Evolutionary conservation across 1,140 invertebrate species (phyloP).

Genomic region (Anastrepha ludens): DNA sequence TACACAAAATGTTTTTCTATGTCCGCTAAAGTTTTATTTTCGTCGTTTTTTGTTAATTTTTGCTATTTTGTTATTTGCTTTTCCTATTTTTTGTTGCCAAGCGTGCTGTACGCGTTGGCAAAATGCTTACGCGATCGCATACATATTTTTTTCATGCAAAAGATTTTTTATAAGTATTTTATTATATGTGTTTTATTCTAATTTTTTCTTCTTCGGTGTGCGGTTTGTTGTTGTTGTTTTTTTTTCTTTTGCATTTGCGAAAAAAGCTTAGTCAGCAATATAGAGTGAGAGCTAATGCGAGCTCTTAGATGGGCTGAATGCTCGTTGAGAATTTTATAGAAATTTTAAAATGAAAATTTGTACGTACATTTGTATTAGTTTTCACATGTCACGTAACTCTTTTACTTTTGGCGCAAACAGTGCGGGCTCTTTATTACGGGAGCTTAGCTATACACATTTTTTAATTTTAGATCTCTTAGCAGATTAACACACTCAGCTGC

Average conservation of each 20-base stretch:
- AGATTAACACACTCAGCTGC: too few relatives aligned
- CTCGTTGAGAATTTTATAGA: neutral
- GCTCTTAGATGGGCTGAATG: neutral
- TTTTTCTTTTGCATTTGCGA: conserved; percentile 34
- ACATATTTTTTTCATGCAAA: conserved; percentile 8
- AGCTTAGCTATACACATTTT: too few relatives aligned
- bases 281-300: neutral
- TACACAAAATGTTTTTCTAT: conserved; percentile 4
- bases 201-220: neutral
- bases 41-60: neutral
- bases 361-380: neutral
- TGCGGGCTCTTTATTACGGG: neutral
- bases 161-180: conserved; percentile 42
- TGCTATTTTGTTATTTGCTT: conserved; percentile 13
- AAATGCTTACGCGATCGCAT: conserved; percentile 38
- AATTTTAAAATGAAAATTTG: neutral
- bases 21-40: neutral
- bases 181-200: conserved; percentile 46
- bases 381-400: neutral
- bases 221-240: neutral
- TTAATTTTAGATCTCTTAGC: too few relatives aligned
- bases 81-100: conserved; percentile 44
- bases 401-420: neutral
- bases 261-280: conserved; percentile 47
- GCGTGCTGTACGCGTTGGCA: conserved; percentile 38